phyloP scores from a whole-genome alignment of 2,888 invertebrate genomes.

The Lithophane ornitopus region DNA sequence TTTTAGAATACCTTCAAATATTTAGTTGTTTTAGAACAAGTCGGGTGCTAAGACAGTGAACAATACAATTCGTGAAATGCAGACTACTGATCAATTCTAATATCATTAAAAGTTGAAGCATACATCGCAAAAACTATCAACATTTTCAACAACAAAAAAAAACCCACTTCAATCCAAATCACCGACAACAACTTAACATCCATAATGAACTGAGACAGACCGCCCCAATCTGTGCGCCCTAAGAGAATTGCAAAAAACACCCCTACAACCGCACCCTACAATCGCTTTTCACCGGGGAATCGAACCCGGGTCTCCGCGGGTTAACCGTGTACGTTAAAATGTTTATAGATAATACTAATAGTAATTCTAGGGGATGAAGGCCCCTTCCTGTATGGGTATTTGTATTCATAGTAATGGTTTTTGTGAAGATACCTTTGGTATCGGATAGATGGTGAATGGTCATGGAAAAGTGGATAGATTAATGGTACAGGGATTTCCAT shows the following conservation, averaged over 20 bases:
- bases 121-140: slow-evolving; percentile 50
- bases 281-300: slow-evolving; percentile 84
- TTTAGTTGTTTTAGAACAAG: background rate
- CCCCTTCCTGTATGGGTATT: slow-evolving; percentile 83
- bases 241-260: slow-evolving; percentile 81
- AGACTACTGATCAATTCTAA: background rate
- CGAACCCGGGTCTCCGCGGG: slow-evolving; percentile 87
- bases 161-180: slow-evolving; percentile 74
- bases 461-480: slow-evolving; percentile 74
- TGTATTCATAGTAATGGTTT: slow-evolving; percentile 84
- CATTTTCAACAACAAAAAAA: slow-evolving; percentile 62
- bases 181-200: slow-evolving; percentile 82
- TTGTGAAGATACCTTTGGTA: slow-evolving; percentile 80
- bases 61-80: background rate
- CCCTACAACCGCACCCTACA: slow-evolving; percentile 80
- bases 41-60: background rate
- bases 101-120: slow-evolving; percentile 21
- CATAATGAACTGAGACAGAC: slow-evolving; percentile 83
- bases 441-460: slow-evolving; percentile 79
- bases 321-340: slow-evolving; percentile 89
- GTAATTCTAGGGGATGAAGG: slow-evolving; percentile 82
- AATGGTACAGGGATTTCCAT: slow-evolving; percentile 70
- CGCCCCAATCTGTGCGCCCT: slow-evolving; percentile 84
- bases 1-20: background rate
- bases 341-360: slow-evolving; percentile 90